Evolutionary conservation across 92 coral and sea anemone genomes (phyloP).

Genomic region (Heteractis magnifica): DNA sequence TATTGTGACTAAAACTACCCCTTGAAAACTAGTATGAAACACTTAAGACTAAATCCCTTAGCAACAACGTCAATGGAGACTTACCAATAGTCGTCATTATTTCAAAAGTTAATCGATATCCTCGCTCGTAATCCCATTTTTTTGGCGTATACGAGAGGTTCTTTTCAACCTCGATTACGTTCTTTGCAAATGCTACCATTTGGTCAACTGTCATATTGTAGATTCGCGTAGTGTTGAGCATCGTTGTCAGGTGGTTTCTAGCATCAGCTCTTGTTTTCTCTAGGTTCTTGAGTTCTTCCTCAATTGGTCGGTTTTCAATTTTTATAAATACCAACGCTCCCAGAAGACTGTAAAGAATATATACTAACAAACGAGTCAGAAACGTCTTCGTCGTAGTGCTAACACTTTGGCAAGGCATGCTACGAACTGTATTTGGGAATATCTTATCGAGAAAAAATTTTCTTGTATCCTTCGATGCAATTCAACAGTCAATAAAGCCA

Average conservation of each 20-base stretch:
- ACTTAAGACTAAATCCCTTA: too few species aligned
- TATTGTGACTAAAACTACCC: too few species aligned
- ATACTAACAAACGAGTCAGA: slow-evolving; percentile 10
- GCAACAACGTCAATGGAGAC: neutral
- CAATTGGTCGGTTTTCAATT: slow-evolving; percentile 22
- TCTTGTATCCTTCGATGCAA: neutral
- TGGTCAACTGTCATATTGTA: slow-evolving; percentile 15
- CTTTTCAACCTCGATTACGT: neutral
- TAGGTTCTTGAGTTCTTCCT: slow-evolving; percentile 2
- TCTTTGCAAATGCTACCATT: slow-evolving; percentile 6
- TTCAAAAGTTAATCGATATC: slow-evolving; percentile 20
- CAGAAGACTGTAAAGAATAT: slow-evolving; percentile 8
- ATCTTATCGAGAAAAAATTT: neutral
- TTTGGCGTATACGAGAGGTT: slow-evolving; percentile 5
- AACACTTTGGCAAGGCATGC: slow-evolving; percentile 16
- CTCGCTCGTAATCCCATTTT: slow-evolving; percentile 16
- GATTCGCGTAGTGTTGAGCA: neutral
- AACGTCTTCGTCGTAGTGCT: slow-evolving; percentile 7
- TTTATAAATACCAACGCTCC: slow-evolving; percentile 23
- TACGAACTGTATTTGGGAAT: neutral
- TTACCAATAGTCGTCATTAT: slow-evolving; percentile 42
- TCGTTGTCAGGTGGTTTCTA: neutral
- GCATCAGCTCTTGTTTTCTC: neutral
- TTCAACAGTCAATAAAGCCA: neutral
- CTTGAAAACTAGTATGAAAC: too few species aligned